Evolutionary conservation across 2,888 invertebrate species (phyloP), one percentile per base, ranked within the genome.

Genomic region (Agonopterix alstromeriana): DNA sequence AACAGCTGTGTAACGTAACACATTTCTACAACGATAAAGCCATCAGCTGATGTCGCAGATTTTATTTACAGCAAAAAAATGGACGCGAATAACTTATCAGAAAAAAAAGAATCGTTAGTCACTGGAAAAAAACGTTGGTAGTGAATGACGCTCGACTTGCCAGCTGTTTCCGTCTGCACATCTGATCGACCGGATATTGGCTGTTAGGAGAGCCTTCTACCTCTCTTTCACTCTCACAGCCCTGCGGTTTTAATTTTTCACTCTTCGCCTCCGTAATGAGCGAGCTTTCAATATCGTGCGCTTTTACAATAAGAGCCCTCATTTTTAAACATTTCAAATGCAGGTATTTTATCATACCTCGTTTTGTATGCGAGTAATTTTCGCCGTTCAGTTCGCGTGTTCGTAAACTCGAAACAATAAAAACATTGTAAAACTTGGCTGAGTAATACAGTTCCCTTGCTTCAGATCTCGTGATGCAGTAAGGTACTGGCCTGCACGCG

Each of bases 171-270:
- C 87, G 82, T 60, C 69, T 59, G 70, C 75, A 80, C 84, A 85
- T 83, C 87, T 87, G 87, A 87, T 87, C 82, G 82, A 73, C 72
- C 82, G 87, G 86, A 86, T 87, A 87, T 86, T 86, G 82, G 80
- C 82, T 77, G 82, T 83, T 85, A 82, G 63, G 27, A 67, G 67
- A 70, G 57, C 56, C 57, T 53, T 53, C 58, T 60, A 58, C 70
- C 70, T 69, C 76, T 69, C 68, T 51, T 52, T 61, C 52, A 53
- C 53, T 54, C 61, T 54, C 64, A 73, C 67, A 63, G 58, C 63
- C 36, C 67, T 65, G 57, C 55, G 61, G 65, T 63, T 73, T 73
- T 75, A 75, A 81, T 74, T 75, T 77, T 77, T 71, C 71, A 70
- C 66, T 74, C 67, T 61, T 58, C 65, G 62, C 56, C 59, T 27